Percentiles rank a stretch among this genome's conserved stretches.
Conservation (phyloP, 2,888 invertebrate species). For the Eustalomyia histrio region DNA sequence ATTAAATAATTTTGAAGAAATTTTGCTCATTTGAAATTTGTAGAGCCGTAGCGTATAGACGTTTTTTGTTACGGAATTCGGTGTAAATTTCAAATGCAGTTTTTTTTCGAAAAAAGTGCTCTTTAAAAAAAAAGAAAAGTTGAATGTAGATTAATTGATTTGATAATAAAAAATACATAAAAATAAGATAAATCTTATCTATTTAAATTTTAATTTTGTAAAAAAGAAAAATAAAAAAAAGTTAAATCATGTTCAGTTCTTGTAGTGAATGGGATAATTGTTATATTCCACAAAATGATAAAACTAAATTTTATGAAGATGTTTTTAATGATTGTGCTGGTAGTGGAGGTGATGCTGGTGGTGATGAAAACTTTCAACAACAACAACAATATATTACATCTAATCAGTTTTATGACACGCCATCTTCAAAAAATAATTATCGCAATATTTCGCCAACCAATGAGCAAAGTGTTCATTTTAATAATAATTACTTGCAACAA, state of each 20-base stretch:
- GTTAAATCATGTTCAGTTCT: slow-evolving; percentile 55
- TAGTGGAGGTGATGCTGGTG: neutral
- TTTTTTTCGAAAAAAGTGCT: neutral
- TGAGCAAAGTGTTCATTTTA: slow-evolving; percentile 66
- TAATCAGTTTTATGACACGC: slow-evolving; percentile 23
- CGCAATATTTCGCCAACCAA: slow-evolving; percentile 43
- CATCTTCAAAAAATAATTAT: slow-evolving; percentile 11
- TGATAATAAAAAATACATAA: neutral
- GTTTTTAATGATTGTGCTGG: slow-evolving; percentile 68
- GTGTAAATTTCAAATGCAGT: slow-evolving; percentile 4
- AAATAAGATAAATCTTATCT: neutral
- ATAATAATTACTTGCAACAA: slow-evolving; percentile 46
- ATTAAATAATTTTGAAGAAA: slow-evolving; percentile 46
- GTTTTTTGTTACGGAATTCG: slow-evolving; percentile 43
- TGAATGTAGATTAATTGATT: neutral
- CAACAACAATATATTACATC: slow-evolving; percentile 23
- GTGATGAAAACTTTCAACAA: slow-evolving; percentile 46
- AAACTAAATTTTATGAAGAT: slow-evolving; percentile 69
- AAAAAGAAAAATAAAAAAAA: slow-evolving; percentile 46
- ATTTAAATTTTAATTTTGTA: neutral
- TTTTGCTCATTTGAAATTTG: slow-evolving; percentile 71
- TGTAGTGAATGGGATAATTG: slow-evolving; percentile 69
- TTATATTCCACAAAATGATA: slow-evolving; percentile 69
- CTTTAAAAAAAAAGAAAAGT: neutral
- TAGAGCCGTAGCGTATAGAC: slow-evolving; percentile 63